Percentiles rank a stretch among this genome's conserved stretches.
Evolutionary conservation across 2,797 vertebrate species (phyloP).

Genomic region (Petrocephalus sullivani): DNA sequence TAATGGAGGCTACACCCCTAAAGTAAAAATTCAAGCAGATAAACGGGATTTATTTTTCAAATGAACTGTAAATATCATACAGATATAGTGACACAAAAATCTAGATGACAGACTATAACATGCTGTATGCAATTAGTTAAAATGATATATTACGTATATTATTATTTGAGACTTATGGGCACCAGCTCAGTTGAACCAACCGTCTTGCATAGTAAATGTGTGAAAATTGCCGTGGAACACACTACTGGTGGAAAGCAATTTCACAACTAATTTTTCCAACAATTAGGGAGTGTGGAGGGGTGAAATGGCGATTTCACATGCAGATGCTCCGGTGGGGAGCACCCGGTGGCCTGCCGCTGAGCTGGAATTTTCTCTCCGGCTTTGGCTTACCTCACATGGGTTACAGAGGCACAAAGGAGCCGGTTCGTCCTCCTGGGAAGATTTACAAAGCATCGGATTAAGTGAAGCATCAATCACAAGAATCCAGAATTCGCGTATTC

Average conservation of each 20-base stretch:
- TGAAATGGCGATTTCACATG: constrained; percentile 61
- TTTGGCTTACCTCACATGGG: constrained; percentile 62
- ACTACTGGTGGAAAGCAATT: constrained; percentile 59
- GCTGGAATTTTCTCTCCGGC: constrained; percentile 53
- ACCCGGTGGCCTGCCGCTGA: constrained; percentile 46
- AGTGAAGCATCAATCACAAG: constrained; percentile 72
- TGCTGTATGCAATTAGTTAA: not conserved
- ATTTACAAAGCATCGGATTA: constrained; percentile 63
- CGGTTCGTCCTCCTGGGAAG: constrained; percentile 59
- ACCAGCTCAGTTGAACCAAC: constrained; percentile 31
- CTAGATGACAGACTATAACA: not conserved
- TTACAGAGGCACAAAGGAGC: constrained; percentile 31
- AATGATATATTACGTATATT: not conserved
- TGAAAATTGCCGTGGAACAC: constrained; percentile 43
- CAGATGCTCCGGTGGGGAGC: constrained; percentile 37
- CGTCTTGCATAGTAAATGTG: not conserved
- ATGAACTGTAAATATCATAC: not conserved
- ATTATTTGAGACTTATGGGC: constrained; percentile 2
- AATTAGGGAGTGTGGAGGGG: constrained; percentile 63
- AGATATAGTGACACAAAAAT: not conserved
- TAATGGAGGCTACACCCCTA: not conserved
- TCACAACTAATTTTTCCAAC: constrained; percentile 68
- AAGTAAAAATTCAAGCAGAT: not conserved
- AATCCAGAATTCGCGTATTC: constrained; percentile 29
- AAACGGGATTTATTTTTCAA: not conserved